Evolutionary conservation across 2,888 invertebrate species (phyloP).

Genomic region (Acronicta aceris): DNA sequence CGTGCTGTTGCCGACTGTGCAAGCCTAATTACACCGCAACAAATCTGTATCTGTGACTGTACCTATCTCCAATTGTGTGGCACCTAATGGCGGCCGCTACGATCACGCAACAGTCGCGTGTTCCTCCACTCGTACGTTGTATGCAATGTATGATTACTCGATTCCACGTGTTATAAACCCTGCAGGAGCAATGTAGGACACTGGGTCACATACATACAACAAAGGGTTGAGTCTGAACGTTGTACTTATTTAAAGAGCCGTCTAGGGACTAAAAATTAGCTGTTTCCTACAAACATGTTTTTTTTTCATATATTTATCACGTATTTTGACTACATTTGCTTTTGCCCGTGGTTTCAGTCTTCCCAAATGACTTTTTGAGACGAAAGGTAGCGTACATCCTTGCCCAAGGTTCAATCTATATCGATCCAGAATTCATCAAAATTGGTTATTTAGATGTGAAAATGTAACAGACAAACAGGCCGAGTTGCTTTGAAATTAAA

Average conservation of each 20-base stretch:
- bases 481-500: no score
- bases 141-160: constrained; percentile 53
- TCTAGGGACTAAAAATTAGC: constrained; percentile 53
- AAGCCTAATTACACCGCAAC: constrained; percentile 53
- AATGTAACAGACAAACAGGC: no score
- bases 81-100: constrained; percentile 35
- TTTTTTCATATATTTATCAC: constrained; percentile 20
- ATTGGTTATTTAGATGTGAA: no score
- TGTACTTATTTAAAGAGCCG: constrained; percentile 49
- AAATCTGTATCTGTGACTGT: constrained; percentile 42
- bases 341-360: no score
- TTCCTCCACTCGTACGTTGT: constrained; percentile 38
- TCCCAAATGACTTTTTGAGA: no score
- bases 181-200: constrained; percentile 49
- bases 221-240: constrained; percentile 48
- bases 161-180: constrained; percentile 45
- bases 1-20: constrained; percentile 42
- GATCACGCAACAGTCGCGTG: constrained; percentile 52
- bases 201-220: constrained; percentile 39
- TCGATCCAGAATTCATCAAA: no score
- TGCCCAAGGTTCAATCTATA: no score
- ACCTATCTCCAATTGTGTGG: constrained; percentile 39
- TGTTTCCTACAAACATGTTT: constrained; percentile 22
- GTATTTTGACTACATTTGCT: neutral
- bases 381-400: no score